Conservation (phyloP, 2,797 vertebrate species). For the Lepidocolaptes lacrymiger region DNA sequence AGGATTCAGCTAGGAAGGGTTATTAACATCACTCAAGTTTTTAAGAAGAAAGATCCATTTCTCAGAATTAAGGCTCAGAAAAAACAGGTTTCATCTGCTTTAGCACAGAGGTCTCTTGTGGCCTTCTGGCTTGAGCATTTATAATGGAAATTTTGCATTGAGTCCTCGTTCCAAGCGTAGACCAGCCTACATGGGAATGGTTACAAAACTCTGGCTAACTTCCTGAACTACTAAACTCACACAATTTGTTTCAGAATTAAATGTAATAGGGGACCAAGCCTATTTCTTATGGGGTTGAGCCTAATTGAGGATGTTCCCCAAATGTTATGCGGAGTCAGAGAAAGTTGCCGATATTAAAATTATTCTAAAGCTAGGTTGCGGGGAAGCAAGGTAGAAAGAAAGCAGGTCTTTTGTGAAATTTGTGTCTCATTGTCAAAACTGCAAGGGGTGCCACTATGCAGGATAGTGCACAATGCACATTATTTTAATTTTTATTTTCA, state of each 20-base stretch:
- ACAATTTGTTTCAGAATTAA: background rate
- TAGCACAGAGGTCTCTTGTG: background rate
- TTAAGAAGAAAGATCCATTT: background rate
- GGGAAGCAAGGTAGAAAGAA: background rate
- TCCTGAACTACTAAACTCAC: background rate
- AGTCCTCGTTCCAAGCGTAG: background rate
- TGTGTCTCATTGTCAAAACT: background rate
- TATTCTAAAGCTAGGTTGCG: fast-evolving
- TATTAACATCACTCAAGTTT: background rate
- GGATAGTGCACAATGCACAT: background rate
- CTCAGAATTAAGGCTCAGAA: background rate
- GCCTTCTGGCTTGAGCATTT: background rate
- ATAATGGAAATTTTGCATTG: background rate
- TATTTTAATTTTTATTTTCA: background rate
- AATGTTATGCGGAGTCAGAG: background rate
- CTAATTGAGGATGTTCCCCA: background rate
- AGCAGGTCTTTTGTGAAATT: background rate
- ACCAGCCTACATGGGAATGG: background rate
- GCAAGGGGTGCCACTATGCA: background rate
- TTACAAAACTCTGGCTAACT: background rate
- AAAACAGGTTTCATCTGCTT: background rate
- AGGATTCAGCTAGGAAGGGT: background rate
- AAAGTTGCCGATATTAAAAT: background rate
- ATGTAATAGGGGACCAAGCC: background rate
- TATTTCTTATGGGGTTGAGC: background rate